Conservation (phyloP, 2,113 vertebrate genomes). For the Tragulus kanchil region DNA sequence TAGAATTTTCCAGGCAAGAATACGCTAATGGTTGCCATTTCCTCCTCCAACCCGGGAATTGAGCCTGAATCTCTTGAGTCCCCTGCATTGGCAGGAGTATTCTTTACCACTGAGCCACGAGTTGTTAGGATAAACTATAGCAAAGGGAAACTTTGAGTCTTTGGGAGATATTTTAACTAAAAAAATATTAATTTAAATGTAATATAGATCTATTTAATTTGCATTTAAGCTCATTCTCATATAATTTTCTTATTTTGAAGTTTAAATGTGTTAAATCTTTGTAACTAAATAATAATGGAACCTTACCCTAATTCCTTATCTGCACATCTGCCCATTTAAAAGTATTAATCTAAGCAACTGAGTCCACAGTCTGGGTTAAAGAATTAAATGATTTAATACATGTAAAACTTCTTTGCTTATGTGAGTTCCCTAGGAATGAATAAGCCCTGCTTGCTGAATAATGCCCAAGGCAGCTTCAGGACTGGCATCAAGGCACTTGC, state of each 20-base stretch:
- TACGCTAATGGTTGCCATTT: no score
- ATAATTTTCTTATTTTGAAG: conserved; percentile 49
- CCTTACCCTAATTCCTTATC: conserved; percentile 25
- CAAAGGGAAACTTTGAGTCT: neutral
- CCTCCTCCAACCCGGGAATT: no score
- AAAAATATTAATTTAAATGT: conserved; percentile 47
- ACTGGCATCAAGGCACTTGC: neutral
- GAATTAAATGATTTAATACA: conserved; percentile 28
- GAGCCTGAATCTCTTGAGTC: no score
- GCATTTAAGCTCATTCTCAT: conserved; percentile 63
- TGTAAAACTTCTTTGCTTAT: conserved; percentile 11
- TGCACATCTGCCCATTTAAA: conserved; percentile 35
- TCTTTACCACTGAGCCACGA: no score
- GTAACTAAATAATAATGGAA: conserved; percentile 72
- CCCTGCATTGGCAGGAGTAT: no score
- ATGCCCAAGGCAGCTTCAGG: neutral
- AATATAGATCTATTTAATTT: conserved; percentile 72
- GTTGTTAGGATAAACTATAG: no score
- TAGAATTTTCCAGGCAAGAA: no score
- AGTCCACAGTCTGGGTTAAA: neutral
- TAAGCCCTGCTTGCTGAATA: neutral
- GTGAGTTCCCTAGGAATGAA: neutral
- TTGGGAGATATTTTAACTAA: neutral
- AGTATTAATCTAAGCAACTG: conserved; percentile 14
- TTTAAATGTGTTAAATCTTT: conserved; percentile 11